Evolutionary conservation across 2,888 invertebrate genomes (phyloP), one percentile per base, ranked within the genome.

Genomic region (Hirtodrosophila histrioides): DNA sequence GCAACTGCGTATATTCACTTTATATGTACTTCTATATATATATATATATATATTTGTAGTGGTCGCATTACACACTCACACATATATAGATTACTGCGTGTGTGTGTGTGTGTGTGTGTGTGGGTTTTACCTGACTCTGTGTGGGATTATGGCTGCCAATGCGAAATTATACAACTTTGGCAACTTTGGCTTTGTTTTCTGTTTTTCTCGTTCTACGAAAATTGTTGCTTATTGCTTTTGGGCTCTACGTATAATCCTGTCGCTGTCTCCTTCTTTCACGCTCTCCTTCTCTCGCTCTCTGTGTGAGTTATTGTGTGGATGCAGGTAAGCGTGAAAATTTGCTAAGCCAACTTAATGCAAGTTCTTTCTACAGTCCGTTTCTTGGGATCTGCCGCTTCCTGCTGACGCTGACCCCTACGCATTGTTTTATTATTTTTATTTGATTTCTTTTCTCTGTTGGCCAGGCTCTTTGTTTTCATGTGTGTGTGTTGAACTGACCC

Each of bases 271-370:
- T 17, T 8, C 31, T 9, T 5, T 9, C 11, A 11, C 6, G 3
- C n/a, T 23, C 17, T 9, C 9, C 10, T 36, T 17, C 6, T 17
- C 11, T 45, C 29, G 1, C 33, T 11, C 36, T 23, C 11, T 44
- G 10, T 44, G 12, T 69, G 54, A 61, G 68, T 63, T 69, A 76
- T 61, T 72, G 37, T 77, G 65, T 66, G 73, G 64, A 75, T 66
- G 80, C 75, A 88, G 75, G 78, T 82, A 77, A 86, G 89, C 88
- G 86, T 89, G 73, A 86, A 88, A 80, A 76, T 76, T 80, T 84
- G 85, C 85, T 84, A 88, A 84, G 88, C 84, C 88, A 80, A 75
- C 73, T 75, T 86, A 88, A 88, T 78, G 85, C 85, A 86, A 86
- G 71, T 74, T 88, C 80, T 78, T 31, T 60, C 62, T 66, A 64